Base-by-base conservation (phyloP, 2,113 vertebrate genomes). In the Cathartes aura region DNA sequence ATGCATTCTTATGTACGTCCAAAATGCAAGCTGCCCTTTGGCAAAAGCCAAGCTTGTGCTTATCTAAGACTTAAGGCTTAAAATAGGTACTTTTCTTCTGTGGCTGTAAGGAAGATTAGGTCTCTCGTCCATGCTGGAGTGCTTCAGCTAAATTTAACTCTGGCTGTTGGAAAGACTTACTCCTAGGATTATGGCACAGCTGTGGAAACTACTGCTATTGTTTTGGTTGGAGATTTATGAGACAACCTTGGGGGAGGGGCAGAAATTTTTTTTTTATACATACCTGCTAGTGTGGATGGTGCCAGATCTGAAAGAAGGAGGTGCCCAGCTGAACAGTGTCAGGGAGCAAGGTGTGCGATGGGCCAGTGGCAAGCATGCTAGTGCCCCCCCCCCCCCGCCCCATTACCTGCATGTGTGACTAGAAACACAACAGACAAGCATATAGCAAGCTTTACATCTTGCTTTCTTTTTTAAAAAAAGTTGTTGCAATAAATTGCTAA, bases 1-100 rank as follows among this genome's bases (percentile, higher is more conserved):
- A 11, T 0, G 0, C 38, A 12, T 74, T 66, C 48, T 36, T 34
- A 0, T 27, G 27, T 36, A 0, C 24, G 27, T 36, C 67, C 74
- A 82, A 72, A 85, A 79, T 76, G 29, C 21, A 52, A 38, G 11
- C 43, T 90, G 34, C 79, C 58, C 48, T 76, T 86, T 76, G 74
- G 66, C 48, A 90, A 96, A 92, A 67, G 10, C 34, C 52, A 64
- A 82, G 48, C 58, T 88, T 40, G 21, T 60, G 36, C 27, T 93
- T 90, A 75, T 75, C 62, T 73, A 58, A 80, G 48, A 66, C 47
- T 81, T 90, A 75, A 80, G 27, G 27, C 40, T 96, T 86, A 82
- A 92, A 95, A 86, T 38, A 80, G 23, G 5, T 89, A 73, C 12
- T 86, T 80, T 89, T 90, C 24, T 53, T 70, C 45, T 70, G 30